Base-by-base conservation (phyloP, 2,113 vertebrate species). In the Saccopteryx leptura region DNA sequence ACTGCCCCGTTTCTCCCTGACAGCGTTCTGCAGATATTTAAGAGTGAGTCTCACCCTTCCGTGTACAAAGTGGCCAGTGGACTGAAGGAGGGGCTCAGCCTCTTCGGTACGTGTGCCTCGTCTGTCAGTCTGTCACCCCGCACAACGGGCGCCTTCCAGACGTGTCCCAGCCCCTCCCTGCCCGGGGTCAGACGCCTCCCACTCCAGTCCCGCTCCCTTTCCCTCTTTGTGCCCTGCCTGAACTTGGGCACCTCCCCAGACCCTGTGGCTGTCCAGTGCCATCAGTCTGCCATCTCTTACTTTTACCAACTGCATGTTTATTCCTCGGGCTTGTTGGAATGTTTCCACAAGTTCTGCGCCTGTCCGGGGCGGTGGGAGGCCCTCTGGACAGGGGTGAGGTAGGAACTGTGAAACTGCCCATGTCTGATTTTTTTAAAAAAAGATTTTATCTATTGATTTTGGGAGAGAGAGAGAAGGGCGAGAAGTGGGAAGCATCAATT, bases 11-110 rank as follows among this genome's bases (percentile, higher is more conserved):
- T 91, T 97, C 86, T 96, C 76, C 63, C 92, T 96, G 97, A 96
- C 93, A 99, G 99, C 90, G 99, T 99, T 48, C 98, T 99, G 58
- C 99, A 99, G 97, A 99, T 99, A 98, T 99, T 99, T 97, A 99
- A 99, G 98, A 99, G 98, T 71, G 99, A 99, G 76, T 98, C 98
- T n/a, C 99, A 99, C 90, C 99, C 99, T 63, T 99, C 99, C 0
- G 99, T 99, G 79, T 99, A 99, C 98, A 99, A 99, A 97, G 97
- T 99, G 72, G 98, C 99, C 89, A 99, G 98, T 65, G 99, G 99
- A 88, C 98, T 99, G 98, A 99, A 99, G 97, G 99, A 99, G 98
- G 99, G 99, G 78, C 98, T 99, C 93, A 99, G 99, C 97, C 99
- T 99, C 90, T 99, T 99, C 71, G 99, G 99, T 99, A 98, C 93